These are phyloP conservation scores for Karalla daura DNA, from an alignment of 2,797 vertebrate species.

Conservation along the genomic window DNA sequence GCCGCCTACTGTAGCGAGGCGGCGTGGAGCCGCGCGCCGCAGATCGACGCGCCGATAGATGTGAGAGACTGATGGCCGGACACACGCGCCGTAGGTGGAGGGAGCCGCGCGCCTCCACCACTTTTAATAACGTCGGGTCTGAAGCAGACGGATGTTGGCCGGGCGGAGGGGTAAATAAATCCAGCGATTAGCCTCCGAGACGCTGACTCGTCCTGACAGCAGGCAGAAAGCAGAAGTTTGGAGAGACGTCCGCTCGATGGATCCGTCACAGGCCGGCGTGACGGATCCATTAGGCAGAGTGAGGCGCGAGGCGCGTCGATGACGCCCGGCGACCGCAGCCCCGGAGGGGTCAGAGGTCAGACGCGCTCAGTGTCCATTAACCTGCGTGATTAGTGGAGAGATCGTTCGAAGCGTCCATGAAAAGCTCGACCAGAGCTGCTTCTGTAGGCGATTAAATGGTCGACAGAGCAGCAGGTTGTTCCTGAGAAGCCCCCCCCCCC, in stretches of 20 bases:
- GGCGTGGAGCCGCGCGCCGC: constrained; percentile 7
- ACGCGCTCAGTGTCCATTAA: too few relatives aligned
- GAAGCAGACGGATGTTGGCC: constrained; percentile 8
- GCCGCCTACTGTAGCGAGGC: background rate
- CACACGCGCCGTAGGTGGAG: constrained; percentile 25
- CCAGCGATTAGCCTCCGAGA: constrained; percentile 18
- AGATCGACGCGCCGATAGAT: constrained; percentile 36
- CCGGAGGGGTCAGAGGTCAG: too few relatives aligned
- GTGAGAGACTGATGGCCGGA: constrained; percentile 21
- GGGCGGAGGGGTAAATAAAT: background rate
- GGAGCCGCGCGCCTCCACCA: constrained; percentile 19
- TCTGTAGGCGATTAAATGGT: too few relatives aligned
- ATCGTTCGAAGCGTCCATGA: too few relatives aligned
- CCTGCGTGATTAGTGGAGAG: too few relatives aligned
- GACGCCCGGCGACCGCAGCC: too few relatives aligned
- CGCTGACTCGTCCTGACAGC: background rate
- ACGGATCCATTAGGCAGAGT: background rate
- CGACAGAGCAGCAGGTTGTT: too few relatives aligned
- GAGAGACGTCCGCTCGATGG: background rate
- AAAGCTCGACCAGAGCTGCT: too few relatives aligned
- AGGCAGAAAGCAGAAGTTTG: constrained; percentile 5
- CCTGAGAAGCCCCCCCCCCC: too few relatives aligned
- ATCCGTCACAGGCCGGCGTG: background rate
- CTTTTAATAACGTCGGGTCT: constrained; percentile 7
- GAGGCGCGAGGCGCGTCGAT: background rate